phyloP scores from a whole-genome alignment of 2,113 vertebrate genomes.

The Larimichthys crocea region DNA sequence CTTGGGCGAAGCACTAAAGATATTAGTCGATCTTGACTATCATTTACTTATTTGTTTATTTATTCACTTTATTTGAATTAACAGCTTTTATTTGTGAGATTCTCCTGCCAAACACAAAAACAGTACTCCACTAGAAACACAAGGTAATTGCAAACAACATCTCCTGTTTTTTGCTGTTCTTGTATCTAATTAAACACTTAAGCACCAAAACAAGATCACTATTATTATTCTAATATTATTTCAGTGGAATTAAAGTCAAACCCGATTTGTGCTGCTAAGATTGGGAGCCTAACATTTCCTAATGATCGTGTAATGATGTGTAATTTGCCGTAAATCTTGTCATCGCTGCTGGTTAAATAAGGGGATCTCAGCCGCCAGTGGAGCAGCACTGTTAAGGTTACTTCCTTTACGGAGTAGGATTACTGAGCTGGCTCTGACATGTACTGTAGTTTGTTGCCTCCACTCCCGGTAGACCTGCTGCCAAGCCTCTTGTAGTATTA shows the following conservation, averaged over 20 bases:
- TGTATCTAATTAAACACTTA: constrained; percentile 50
- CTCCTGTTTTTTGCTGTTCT: background rate
- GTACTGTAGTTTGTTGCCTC: constrained; percentile 16
- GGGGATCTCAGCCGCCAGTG: constrained; percentile 9
- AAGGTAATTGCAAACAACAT: constrained; percentile 25
- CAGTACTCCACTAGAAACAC: background rate
- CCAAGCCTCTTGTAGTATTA: constrained; percentile 53
- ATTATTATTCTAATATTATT: constrained; percentile 58
- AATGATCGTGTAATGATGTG: constrained; percentile 72
- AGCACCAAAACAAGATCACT: constrained; percentile 60
- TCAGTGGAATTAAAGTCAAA: constrained; percentile 43
- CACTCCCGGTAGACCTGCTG: constrained; percentile 47
- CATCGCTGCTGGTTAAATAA: constrained; percentile 59
- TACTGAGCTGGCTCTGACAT: constrained; percentile 49
- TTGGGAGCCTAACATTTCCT: constrained; percentile 59
- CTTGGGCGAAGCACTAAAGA: background rate
- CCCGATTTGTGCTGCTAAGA: constrained; percentile 46
- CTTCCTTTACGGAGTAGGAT: constrained; percentile 46
- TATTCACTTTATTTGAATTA: constrained; percentile 10
- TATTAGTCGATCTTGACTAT: background rate
- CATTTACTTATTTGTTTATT: background rate
- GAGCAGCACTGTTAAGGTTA: constrained; percentile 44
- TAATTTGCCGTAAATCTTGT: constrained; percentile 70
- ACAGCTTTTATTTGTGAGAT: background rate
- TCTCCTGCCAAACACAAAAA: background rate